phyloP scores from a whole-genome alignment of 2,113 vertebrate genomes.

The Colossoma macropomum region DNA sequence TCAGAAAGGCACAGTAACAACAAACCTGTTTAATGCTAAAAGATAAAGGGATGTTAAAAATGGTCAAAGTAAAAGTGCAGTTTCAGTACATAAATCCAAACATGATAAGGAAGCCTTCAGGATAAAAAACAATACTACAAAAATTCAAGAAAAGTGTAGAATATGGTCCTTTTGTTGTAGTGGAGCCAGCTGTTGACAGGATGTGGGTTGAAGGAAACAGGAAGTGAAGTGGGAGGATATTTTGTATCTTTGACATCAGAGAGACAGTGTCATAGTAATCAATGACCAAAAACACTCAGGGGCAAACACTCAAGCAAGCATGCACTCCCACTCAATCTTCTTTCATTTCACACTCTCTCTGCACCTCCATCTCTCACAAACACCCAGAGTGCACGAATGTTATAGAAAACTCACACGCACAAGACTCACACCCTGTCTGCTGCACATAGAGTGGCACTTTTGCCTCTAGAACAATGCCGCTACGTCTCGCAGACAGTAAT shows the following conservation, averaged over 20 bases:
- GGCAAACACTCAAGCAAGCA: conserved; percentile 25
- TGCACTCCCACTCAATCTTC: conserved; percentile 10
- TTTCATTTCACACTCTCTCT: not conserved
- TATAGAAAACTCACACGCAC: not conserved
- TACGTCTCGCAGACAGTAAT: conserved; percentile 47
- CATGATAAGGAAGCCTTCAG: not conserved
- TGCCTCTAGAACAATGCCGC: conserved; percentile 42
- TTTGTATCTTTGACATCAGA: not conserved
- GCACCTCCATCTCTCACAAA: not conserved
- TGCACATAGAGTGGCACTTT: conserved; percentile 39
- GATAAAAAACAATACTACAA: not conserved
- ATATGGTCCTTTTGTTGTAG: not conserved
- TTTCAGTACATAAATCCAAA: too few relatives aligned
- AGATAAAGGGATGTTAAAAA: too few relatives aligned
- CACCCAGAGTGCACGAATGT: not conserved
- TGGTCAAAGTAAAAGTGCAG: too few relatives aligned
- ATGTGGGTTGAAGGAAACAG: not conserved
- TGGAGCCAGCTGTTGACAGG: not conserved
- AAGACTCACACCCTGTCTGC: conserved; percentile 20
- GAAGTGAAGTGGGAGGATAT: conserved; percentile 4
- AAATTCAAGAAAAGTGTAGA: not conserved
- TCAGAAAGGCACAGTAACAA: too few relatives aligned
- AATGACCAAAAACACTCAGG: conserved; percentile 20
- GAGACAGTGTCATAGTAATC: not conserved
- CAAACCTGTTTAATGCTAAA: too few relatives aligned